Evolutionary conservation across 1,140 invertebrate genomes (phyloP).

Genomic region (Drosophila gunungcola): DNA sequence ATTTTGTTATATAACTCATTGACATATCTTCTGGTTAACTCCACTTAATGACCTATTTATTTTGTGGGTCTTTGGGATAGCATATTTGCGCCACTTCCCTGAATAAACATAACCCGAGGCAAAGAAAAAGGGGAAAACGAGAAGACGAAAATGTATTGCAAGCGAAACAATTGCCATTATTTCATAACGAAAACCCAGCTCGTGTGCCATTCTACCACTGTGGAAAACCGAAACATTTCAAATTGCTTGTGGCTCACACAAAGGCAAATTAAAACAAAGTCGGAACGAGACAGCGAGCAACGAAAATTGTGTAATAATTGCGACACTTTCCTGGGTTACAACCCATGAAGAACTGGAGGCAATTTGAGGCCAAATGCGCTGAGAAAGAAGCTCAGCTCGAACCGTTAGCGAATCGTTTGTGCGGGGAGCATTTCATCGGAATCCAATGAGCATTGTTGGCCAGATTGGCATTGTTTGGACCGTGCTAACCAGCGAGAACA

Average conservation of each 20-base stretch:
- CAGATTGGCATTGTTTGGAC: conserved; percentile 43
- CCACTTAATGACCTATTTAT: conserved; percentile 48
- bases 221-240: conserved; percentile 53
- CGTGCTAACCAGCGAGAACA: conserved; percentile 26
- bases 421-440: conserved; percentile 50
- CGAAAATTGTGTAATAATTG: conserved; percentile 79
- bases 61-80: conserved; percentile 15
- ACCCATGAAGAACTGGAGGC: conserved; percentile 44
- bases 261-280: conserved; percentile 39
- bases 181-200: conserved; percentile 71
- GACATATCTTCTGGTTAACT: conserved; percentile 1
- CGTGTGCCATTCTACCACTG: conserved; percentile 58
- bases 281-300: conserved; percentile 31
- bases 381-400: conserved; percentile 45
- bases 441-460: conserved; percentile 50
- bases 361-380: conserved; percentile 25
- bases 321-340: conserved; percentile 63
- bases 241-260: conserved; percentile 54
- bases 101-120: conserved; percentile 27
- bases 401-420: conserved; percentile 36
- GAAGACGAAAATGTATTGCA: conserved; percentile 51
- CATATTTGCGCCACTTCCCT: conserved; percentile 53
- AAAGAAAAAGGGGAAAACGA: conserved; percentile 14
- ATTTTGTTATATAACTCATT: conserved; percentile 29
- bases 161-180: conserved; percentile 72